Percentiles rank a stretch among this genome's conserved stretches.
These are phyloP conservation scores for Callorhinus ursinus DNA, from an alignment of 2,113 vertebrate species.

Conservation along the genomic window DNA sequence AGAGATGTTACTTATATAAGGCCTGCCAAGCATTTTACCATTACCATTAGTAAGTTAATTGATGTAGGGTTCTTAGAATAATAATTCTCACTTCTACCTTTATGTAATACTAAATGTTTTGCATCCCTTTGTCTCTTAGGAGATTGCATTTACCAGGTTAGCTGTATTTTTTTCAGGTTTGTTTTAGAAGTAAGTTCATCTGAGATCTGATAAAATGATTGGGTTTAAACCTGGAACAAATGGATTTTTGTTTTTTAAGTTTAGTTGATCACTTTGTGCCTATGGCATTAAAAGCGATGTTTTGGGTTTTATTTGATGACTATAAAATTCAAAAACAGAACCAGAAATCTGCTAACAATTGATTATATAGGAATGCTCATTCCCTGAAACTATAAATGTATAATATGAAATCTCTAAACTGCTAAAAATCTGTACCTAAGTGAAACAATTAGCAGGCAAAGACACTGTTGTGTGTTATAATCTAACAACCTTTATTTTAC, in stretches of 20 bases:
- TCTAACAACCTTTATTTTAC: neutral
- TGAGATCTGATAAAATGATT: conserved; percentile 5
- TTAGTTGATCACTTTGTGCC: conserved; percentile 31
- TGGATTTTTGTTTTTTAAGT: conserved; percentile 2
- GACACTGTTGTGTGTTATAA: neutral
- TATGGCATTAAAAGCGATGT: conserved; percentile 1
- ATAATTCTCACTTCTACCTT: neutral
- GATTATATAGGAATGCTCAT: conserved; percentile 14
- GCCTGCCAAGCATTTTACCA: neutral
- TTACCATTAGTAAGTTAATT: neutral
- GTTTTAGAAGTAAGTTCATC: conserved; percentile 34
- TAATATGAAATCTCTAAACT: neutral
- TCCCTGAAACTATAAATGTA: neutral
- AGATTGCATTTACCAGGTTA: neutral
- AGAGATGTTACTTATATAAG: neutral
- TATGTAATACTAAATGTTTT: neutral
- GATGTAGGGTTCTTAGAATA: neutral
- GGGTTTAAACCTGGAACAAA: neutral
- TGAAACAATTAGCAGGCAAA: conserved; percentile 18
- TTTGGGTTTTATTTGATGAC: neutral
- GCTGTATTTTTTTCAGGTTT: conserved; percentile 27
- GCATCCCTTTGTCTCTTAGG: neutral
- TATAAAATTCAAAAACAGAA: neutral
- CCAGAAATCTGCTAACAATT: conserved; percentile 13
- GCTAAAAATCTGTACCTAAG: neutral